Conservation (phyloP, 2,888 invertebrate genomes). For the Troides oblongomaculatus region DNA sequence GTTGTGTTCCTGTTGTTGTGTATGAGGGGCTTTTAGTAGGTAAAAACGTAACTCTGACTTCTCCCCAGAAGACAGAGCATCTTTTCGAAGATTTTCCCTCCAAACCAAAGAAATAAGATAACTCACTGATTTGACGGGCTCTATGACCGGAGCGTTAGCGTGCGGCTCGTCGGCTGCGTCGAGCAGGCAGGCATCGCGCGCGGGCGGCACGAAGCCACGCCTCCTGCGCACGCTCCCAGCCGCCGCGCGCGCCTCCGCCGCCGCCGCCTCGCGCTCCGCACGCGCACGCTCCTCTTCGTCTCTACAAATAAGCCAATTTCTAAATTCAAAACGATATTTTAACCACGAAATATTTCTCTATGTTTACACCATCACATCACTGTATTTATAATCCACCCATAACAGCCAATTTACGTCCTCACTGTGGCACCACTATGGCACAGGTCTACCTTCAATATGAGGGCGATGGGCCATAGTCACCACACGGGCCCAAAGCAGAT, state of each 20-base stretch:
- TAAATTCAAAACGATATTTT: background rate
- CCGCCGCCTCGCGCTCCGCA: slow-evolving; percentile 56
- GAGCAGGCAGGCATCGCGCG: slow-evolving; percentile 74
- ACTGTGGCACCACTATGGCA: too few relatives aligned
- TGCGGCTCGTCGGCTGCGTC: slow-evolving; percentile 73
- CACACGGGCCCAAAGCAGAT: too few relatives aligned
- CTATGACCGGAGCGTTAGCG: slow-evolving; percentile 49
- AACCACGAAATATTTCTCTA: background rate
- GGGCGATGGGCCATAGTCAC: too few relatives aligned
- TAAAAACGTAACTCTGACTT: too few relatives aligned
- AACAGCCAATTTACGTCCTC: too few relatives aligned
- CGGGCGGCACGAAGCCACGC: slow-evolving; percentile 81
- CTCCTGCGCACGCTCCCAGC: slow-evolving; percentile 44
- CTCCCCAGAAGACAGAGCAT: too few relatives aligned
- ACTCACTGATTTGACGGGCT: slow-evolving; percentile 42
- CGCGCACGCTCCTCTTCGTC: slow-evolving; percentile 53
- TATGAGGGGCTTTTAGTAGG: too few relatives aligned
- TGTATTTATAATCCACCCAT: too few relatives aligned
- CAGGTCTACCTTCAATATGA: too few relatives aligned
- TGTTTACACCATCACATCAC: too few relatives aligned
- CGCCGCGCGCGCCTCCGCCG: slow-evolving; percentile 43
- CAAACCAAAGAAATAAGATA: background rate
- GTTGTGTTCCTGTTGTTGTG: too few relatives aligned
- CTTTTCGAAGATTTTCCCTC: too few relatives aligned
- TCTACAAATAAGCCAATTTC: slow-evolving; percentile 12